phyloP scores from a whole-genome alignment of 2,888 invertebrate species.

The Aleiodes alternator region DNA sequence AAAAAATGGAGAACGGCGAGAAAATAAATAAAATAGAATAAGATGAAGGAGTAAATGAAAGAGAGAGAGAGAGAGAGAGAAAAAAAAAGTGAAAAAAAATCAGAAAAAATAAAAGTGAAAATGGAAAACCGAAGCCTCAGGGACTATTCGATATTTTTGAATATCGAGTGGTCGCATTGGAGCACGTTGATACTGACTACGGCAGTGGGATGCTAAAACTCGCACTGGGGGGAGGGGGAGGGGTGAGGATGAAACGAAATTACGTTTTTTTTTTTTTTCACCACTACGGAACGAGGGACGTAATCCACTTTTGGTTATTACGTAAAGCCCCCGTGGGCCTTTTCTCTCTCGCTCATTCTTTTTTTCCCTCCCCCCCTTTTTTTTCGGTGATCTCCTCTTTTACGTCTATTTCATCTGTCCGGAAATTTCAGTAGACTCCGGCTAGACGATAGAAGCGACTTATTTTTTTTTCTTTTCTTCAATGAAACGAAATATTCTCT shows the following conservation, averaged over 20 bases:
- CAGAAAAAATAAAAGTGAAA: slow-evolving; percentile 17
- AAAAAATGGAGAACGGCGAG: slow-evolving; percentile 7
- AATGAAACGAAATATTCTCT: neutral
- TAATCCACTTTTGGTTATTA: slow-evolving; percentile 36
- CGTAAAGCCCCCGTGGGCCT: slow-evolving; percentile 34
- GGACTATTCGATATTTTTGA: slow-evolving; percentile 36
- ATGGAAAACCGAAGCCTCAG: slow-evolving; percentile 1
- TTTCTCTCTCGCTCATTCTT: slow-evolving; percentile 6
- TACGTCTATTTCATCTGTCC: slow-evolving; percentile 10
- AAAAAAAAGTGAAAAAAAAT: slow-evolving; percentile 3
- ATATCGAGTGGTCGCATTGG: slow-evolving; percentile 24
- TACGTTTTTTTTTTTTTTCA: slow-evolving; percentile 27
- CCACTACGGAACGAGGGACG: slow-evolving; percentile 23
- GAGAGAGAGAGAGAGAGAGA: slow-evolving; percentile 12
- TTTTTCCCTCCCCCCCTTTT: too few species aligned
- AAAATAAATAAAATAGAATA: slow-evolving; percentile 3
- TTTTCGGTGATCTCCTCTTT: neutral
- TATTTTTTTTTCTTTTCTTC: neutral
- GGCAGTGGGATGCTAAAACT: slow-evolving; percentile 9
- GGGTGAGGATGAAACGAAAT: slow-evolving; percentile 14
- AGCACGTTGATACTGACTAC: slow-evolving; percentile 38
- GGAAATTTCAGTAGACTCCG: slow-evolving; percentile 21
- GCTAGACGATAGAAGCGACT: slow-evolving; percentile 22
- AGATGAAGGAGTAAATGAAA: slow-evolving; percentile 18
- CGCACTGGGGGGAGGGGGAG: neutral